Percentiles rank a stretch among this genome's conserved stretches.
phyloP scores from a whole-genome alignment of 1,140 invertebrate species.

The Brachionus sp. region DNA sequence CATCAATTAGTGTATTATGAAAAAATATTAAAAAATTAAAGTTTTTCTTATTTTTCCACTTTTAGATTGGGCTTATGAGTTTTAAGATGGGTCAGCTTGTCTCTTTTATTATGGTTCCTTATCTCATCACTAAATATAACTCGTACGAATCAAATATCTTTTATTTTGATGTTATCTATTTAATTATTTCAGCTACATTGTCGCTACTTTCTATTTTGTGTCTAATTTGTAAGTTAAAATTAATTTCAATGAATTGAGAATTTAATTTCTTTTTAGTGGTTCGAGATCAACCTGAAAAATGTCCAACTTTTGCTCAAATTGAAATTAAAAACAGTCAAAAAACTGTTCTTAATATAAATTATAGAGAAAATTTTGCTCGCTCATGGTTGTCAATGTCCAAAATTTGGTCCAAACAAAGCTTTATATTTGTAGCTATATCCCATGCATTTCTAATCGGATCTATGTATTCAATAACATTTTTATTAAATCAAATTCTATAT shows the following conservation, averaged over 20 bases:
- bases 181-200: constrained; percentile 70
- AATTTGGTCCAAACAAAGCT: constrained; percentile 77
- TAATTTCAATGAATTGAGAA: constrained; percentile 57
- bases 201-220: constrained; percentile 72
- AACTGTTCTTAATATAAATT: constrained; percentile 58
- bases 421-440: constrained; percentile 66
- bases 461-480: constrained; percentile 87
- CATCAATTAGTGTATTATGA: constrained; percentile 77
- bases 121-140: constrained; percentile 66
- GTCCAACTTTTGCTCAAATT: constrained; percentile 9
- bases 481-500: constrained; percentile 79
- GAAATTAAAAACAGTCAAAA: constrained; percentile 48
- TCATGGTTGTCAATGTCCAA: constrained; percentile 68
- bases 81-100: constrained; percentile 91
- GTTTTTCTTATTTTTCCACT: neutral
- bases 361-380: constrained; percentile 70
- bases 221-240: constrained; percentile 66
- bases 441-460: constrained; percentile 63
- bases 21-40: neutral
- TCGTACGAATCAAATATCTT: constrained; percentile 53
- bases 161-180: constrained; percentile 75
- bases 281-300: constrained; percentile 10
- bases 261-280: constrained; percentile 43
- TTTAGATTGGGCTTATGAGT: constrained; percentile 67
- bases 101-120: constrained; percentile 81